A percentile compares a stretch with the other conserved stretches of the same genome.
phyloP scores from a whole-genome alignment of 2,888 invertebrate genomes.

The Eudemis profundana region DNA sequence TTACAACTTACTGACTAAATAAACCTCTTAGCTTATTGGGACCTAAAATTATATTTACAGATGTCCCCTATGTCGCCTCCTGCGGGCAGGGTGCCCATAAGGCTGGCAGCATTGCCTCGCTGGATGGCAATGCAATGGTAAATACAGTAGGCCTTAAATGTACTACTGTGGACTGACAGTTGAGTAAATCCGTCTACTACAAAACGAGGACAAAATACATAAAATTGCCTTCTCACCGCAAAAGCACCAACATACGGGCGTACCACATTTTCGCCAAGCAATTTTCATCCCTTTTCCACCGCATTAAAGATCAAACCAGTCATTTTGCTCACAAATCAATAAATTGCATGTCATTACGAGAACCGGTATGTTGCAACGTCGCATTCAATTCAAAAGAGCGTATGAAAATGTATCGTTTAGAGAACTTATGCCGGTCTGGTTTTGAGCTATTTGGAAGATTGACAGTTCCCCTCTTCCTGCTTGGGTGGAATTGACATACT shows the following conservation, averaged over 20 bases:
- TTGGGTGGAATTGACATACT: slow-evolving; percentile 25
- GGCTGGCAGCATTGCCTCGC: no score
- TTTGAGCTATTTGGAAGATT: background rate
- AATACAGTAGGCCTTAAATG: no score
- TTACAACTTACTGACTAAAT: no score
- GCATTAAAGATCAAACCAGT: background rate
- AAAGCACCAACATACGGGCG: background rate
- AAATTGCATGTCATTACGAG: slow-evolving; percentile 37
- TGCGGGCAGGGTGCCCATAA: no score
- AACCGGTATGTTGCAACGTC: slow-evolving; percentile 25
- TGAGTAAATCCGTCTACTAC: background rate
- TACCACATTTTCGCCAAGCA: background rate
- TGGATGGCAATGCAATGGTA: no score
- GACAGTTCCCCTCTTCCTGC: slow-evolving; percentile 38
- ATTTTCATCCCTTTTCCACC: background rate
- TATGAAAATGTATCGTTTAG: background rate
- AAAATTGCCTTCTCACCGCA: background rate
- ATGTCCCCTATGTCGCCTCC: no score
- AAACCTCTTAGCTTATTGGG: no score
- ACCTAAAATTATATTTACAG: no score
- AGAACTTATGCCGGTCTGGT: background rate
- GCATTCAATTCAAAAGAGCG: background rate
- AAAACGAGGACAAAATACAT: background rate
- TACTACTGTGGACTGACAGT: no score
- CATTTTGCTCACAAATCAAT: slow-evolving; percentile 24